Conservation (phyloP, 2,113 vertebrate species). For the Triplophysa dalaica region DNA sequence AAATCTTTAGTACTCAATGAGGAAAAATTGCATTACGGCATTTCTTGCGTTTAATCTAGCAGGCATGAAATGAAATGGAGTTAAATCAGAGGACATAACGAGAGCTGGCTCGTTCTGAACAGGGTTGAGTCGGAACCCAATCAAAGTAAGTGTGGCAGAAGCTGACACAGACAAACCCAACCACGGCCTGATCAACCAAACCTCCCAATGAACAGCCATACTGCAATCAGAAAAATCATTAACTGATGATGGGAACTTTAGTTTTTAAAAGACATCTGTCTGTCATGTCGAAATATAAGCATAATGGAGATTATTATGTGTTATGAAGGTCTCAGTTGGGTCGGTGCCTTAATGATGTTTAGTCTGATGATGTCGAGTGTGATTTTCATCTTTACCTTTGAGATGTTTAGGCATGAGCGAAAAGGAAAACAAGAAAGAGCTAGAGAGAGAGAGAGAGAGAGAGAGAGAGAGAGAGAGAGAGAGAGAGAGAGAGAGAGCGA, state of each 20-base stretch:
- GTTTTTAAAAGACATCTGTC: slow-evolving; percentile 2
- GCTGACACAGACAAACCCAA: slow-evolving; percentile 54
- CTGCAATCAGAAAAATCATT: not conserved
- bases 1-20: slow-evolving; percentile 65
- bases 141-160: slow-evolving; percentile 66
- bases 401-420: slow-evolving; percentile 55
- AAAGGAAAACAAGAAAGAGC: not conserved
- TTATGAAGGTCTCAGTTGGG: not conserved
- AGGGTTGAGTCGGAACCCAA: slow-evolving; percentile 63
- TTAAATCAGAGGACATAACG: slow-evolving; percentile 69
- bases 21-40: slow-evolving; percentile 66
- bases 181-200: not conserved
- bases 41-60: slow-evolving; percentile 73
- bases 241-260: slow-evolving; percentile 5
- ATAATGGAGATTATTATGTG: slow-evolving; percentile 8
- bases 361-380: not conserved
- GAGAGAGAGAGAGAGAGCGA: slow-evolving; percentile 39
- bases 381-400: slow-evolving; percentile 24
- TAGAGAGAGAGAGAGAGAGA: slow-evolving; percentile 42
- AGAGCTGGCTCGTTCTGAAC: slow-evolving; percentile 68
- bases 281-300: slow-evolving; percentile 28
- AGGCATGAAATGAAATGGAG: slow-evolving; percentile 68
- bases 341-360: slow-evolving; percentile 10
- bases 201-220: not conserved
- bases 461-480: slow-evolving; percentile 34